Conservation (phyloP, 1,140 invertebrate species). For the Ectropis grisescens region DNA sequence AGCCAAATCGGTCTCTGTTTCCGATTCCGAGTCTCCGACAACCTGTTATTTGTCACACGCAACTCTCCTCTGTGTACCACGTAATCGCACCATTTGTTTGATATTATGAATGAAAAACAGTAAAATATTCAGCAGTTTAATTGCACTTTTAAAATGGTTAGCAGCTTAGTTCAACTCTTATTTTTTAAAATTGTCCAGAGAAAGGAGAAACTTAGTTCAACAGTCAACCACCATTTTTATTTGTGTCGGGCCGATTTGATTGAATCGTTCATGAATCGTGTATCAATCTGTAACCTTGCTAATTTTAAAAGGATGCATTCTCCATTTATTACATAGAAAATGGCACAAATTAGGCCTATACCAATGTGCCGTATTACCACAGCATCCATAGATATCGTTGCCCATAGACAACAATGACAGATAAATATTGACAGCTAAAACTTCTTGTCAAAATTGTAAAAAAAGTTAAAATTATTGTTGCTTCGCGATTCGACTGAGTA, state of each 20-base stretch:
- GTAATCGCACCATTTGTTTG: conserved; percentile 35
- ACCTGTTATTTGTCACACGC: conserved; percentile 65
- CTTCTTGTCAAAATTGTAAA: too few species aligned
- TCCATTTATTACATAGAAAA: too few species aligned
- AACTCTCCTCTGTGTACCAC: conserved; percentile 45
- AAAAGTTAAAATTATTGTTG: too few species aligned
- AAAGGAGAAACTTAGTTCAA: conserved; percentile 12
- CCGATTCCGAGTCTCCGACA: conserved; percentile 36
- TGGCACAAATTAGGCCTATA: too few species aligned
- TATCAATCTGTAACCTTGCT: conserved; percentile 24
- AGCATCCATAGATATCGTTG: too few species aligned
- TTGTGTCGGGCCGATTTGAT: conserved; percentile 41
- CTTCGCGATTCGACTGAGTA: too few species aligned
- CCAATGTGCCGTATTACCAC: too few species aligned
- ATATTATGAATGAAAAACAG: conserved; percentile 20
- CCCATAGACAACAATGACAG: too few species aligned
- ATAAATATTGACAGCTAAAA: too few species aligned
- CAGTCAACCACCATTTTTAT: conserved; percentile 65
- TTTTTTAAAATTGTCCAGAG: conserved; percentile 28
- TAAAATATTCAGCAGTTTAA: conserved; percentile 27
- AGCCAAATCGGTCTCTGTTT: conserved; percentile 46
- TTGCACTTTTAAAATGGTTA: conserved; percentile 18
- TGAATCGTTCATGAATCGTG: conserved; percentile 33
- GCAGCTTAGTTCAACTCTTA: conserved; percentile 26
- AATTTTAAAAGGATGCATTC: too few species aligned